A percentile compares a stretch with the other conserved stretches of the same genome.
phyloP scores from a whole-genome alignment of 1,140 invertebrate genomes.

The Oryzaephilus surinamensis region DNA sequence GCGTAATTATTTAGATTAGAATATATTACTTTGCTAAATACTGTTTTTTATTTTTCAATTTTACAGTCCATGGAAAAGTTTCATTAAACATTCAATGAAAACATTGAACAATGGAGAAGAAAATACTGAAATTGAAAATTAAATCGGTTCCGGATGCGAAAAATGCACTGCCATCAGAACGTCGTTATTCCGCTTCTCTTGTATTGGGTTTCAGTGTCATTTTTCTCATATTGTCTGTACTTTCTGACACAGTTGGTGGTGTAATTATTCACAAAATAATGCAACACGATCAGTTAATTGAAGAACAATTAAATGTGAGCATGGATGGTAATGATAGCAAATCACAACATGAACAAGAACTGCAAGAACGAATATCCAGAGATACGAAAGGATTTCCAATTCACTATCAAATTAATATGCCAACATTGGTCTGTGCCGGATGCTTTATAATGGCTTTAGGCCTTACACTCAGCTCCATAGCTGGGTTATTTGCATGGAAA shows the following conservation, averaged over 20 bases:
- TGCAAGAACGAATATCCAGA: constrained; percentile 4
- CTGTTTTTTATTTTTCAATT: too few relatives aligned
- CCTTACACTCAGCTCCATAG: constrained; percentile 41
- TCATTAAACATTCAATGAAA: too few relatives aligned
- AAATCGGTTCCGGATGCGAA: constrained; percentile 11
- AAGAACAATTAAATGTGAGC: too few relatives aligned
- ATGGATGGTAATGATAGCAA: background rate
- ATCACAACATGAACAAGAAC: constrained; percentile 7
- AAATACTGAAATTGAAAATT: constrained; percentile 16
- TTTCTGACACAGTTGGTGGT: constrained; percentile 31
- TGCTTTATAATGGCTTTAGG: constrained; percentile 29
- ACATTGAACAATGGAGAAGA: too few relatives aligned
- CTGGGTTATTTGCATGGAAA: constrained; percentile 48
- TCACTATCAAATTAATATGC: constrained; percentile 18
- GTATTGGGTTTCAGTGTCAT: constrained; percentile 51
- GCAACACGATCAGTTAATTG: background rate
- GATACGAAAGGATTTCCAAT: too few relatives aligned
- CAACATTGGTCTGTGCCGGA: constrained; percentile 12
- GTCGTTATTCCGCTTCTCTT: constrained; percentile 54
- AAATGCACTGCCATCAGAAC: constrained; percentile 44
- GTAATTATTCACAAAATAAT: constrained; percentile 11
- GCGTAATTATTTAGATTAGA: too few relatives aligned
- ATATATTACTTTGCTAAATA: too few relatives aligned
- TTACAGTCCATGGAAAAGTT: too few relatives aligned
- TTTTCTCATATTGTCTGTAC: constrained; percentile 45